Evolutionary conservation across 2,888 invertebrate genomes (phyloP).

Genomic region (Eurytoma adleriae): DNA sequence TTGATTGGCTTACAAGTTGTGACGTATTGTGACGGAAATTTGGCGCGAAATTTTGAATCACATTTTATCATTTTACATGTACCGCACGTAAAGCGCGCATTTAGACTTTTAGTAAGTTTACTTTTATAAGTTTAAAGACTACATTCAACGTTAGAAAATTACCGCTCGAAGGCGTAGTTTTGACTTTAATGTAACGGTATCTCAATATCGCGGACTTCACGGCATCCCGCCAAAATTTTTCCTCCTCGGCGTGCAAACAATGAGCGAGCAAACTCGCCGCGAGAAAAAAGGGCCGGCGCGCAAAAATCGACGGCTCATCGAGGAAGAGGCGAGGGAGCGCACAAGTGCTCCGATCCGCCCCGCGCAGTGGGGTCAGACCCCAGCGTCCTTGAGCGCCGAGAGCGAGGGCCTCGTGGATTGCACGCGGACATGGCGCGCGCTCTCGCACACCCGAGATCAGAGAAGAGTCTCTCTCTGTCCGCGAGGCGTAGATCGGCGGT

Average conservation of each 20-base stretch:
- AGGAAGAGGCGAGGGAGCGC: background rate
- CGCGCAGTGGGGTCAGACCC: conserved; percentile 5
- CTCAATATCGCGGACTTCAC: background rate
- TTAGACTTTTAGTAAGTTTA: no score
- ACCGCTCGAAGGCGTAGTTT: background rate
- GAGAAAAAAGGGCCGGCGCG: no score
- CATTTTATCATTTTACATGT: no score
- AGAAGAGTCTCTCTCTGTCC: conserved; percentile 66
- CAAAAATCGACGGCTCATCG: conserved; percentile 1
- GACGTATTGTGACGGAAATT: no score
- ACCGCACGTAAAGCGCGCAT: no score
- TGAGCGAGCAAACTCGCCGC: background rate
- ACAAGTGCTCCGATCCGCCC: conserved; percentile 2
- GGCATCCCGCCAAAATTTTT: conserved; percentile 2
- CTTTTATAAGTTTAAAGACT: no score
- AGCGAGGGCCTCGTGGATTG: background rate
- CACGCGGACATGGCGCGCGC: background rate
- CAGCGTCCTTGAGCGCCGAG: conserved; percentile 31
- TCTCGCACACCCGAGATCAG: conserved; percentile 7
- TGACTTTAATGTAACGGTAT: conserved; percentile 1
- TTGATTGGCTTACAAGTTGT: no score
- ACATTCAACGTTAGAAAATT: no score
- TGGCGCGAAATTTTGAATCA: no score
- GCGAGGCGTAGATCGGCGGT: conserved; percentile 79
- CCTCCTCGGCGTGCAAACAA: background rate